These are phyloP conservation scores for Idaea aversata DNA, from an alignment of 2,888 invertebrate species.

Conservation along the genomic window DNA sequence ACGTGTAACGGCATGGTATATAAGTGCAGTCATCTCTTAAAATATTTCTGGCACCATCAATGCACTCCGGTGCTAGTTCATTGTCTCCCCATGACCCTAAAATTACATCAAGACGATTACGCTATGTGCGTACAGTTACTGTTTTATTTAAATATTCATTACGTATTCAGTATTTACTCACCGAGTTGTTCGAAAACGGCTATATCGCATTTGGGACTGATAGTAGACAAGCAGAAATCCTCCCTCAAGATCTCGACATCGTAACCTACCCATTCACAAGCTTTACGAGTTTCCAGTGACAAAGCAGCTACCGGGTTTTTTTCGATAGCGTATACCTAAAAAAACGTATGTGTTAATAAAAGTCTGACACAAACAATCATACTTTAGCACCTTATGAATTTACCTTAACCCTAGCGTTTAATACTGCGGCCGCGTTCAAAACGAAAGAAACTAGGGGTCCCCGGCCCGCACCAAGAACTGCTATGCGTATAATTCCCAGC, in stretches of 20 bases:
- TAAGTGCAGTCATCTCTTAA: not conserved
- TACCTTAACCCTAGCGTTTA: not conserved
- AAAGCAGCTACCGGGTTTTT: not conserved
- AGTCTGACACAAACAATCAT: not conserved
- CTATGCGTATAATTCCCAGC: not conserved
- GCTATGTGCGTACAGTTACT: no score
- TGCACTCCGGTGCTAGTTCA: conserved; percentile 2
- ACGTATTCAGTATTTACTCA: not conserved
- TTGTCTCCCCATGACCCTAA: conserved; percentile 4
- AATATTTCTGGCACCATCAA: not conserved
- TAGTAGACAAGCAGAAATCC: not conserved
- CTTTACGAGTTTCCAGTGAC: conserved; percentile 1
- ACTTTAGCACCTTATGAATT: not conserved
- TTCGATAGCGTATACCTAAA: conserved; percentile 1
- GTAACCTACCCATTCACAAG: not conserved
- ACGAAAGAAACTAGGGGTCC: not conserved
- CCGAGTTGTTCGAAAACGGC: not conserved
- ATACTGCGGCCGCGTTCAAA: not conserved
- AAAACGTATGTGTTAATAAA: not conserved
- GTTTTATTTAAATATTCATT: no score
- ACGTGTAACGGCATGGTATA: not conserved
- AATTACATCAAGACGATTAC: not conserved
- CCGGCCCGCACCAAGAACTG: not conserved
- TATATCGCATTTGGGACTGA: not conserved
- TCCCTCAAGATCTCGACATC: not conserved